Conservation (phyloP, 2,888 invertebrate genomes). For the Bugula neritina region DNA sequence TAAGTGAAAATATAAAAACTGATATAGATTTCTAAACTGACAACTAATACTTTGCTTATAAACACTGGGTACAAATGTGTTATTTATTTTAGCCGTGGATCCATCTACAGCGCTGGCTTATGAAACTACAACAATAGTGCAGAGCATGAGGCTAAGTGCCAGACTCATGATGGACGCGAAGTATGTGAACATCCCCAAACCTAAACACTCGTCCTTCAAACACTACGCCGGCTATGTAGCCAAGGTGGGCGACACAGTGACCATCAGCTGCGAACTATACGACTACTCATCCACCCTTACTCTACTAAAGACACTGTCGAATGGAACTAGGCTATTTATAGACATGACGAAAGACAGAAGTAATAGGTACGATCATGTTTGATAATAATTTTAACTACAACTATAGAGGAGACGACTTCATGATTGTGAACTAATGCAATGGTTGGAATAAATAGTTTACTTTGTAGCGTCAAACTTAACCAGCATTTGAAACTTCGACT, state of each 20-base stretch:
- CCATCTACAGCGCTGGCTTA: no score
- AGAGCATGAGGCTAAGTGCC: not conserved
- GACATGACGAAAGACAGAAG: not conserved
- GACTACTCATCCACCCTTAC: not conserved
- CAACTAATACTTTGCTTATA: no score
- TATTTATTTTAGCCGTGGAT: no score
- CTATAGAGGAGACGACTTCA: no score
- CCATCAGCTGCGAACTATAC: not conserved
- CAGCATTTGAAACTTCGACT: no score
- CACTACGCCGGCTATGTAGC: conserved; percentile 18
- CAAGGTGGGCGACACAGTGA: not conserved
- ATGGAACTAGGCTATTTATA: not conserved
- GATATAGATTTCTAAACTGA: no score
- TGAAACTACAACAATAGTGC: not conserved
- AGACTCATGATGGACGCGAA: not conserved
- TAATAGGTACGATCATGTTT: not conserved
- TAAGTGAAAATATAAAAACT: no score
- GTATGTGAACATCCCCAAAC: not conserved
- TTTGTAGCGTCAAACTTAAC: no score
- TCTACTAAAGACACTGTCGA: not conserved
- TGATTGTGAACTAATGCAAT: no score
- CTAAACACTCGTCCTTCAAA: not conserved
- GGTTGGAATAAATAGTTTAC: no score
- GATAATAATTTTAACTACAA: no score
- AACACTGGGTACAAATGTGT: no score